Base-by-base conservation (phyloP, 2,888 invertebrate genomes). In the Sphaerophoria taeniata region DNA sequence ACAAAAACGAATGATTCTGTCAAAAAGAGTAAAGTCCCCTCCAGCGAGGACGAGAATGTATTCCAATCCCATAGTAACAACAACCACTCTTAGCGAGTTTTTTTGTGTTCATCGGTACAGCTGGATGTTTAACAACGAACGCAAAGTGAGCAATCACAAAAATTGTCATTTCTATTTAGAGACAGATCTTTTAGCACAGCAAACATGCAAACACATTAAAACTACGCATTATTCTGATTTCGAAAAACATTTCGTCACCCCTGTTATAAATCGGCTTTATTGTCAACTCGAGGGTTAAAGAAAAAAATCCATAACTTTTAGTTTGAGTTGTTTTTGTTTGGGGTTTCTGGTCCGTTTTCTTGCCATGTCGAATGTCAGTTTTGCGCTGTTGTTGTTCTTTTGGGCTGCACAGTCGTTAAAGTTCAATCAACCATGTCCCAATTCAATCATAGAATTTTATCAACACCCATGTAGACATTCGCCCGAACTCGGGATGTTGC, bases 391-490 rank as follows among this genome's bases (percentile, higher is more conserved):
- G 56, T 72, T 67, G 45, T 36, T 36, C 24, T 31, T 9, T n/a
- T 49, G 51, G 55, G 31, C 58, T 71, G 61, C 45, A 58, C 70
- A 65, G 81, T 81, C 72, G 85, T 86, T 86, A 86, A 86, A 82
- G 86, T 77, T 82, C 86, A 82, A 86, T 86, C 86, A 86, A 86
- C 74, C 86, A 86, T 86, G 86, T 86, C 77, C 86, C 86, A 82
- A 86, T 86, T 86, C 86, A 86, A 86, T 86, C 77, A 86, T 86
- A 31, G 74, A 74, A 87, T 87, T 88, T 89, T 89, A 88, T 89
- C 89, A 89, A 88, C 89, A 89, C 89, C 88, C 89, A 88, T 89
- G 89, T 88, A 90, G 9, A 6, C 16, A 51, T 24, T 6, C 16
- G 43, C 43, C 43, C 60, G 24, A 24, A 24, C 3, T 47, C 34